A percentile compares a stretch with the other conserved stretches of the same genome.
These are phyloP conservation scores for Carabus problematicus DNA, from an alignment of 2,888 invertebrate genomes.

Conservation along the genomic window DNA sequence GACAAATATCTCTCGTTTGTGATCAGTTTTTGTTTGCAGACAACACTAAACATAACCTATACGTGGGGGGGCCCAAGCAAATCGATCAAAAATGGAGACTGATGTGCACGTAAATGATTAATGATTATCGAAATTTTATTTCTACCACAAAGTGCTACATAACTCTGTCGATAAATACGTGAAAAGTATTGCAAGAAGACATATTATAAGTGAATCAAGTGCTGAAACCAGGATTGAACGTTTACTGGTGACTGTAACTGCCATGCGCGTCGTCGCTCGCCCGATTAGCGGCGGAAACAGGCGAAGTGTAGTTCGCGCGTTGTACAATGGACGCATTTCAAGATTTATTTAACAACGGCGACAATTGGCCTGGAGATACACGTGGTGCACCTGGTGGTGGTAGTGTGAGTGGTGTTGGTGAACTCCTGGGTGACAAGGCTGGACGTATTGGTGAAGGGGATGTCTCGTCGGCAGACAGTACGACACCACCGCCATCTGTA, in stretches of 20 bases:
- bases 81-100: constrained; percentile 19
- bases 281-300: constrained; percentile 45
- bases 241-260: background rate
- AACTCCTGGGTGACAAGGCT: constrained; percentile 17
- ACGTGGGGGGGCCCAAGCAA: background rate
- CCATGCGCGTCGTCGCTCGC: constrained; percentile 31
- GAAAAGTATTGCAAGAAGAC: constrained; percentile 1
- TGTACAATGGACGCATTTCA: constrained; percentile 60
- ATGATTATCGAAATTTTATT: background rate
- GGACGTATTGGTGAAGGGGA: constrained; percentile 46
- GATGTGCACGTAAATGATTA: constrained; percentile 33
- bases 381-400: constrained; percentile 46
- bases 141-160: background rate
- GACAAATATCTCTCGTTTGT: constrained; percentile 32
- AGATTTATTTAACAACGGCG: constrained; percentile 58
- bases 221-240: background rate
- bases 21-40: constrained; percentile 32
- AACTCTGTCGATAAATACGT: background rate
- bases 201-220: background rate
- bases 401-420: constrained; percentile 42
- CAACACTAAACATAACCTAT: constrained; percentile 1
- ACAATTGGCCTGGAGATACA: constrained; percentile 51
- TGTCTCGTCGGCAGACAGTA: constrained; percentile 64
- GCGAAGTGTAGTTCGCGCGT: constrained; percentile 34
- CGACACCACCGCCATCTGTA: constrained; percentile 64